Evolutionary conservation across 2,888 invertebrate genomes (phyloP).

Genomic region (Agrotis segetum): DNA sequence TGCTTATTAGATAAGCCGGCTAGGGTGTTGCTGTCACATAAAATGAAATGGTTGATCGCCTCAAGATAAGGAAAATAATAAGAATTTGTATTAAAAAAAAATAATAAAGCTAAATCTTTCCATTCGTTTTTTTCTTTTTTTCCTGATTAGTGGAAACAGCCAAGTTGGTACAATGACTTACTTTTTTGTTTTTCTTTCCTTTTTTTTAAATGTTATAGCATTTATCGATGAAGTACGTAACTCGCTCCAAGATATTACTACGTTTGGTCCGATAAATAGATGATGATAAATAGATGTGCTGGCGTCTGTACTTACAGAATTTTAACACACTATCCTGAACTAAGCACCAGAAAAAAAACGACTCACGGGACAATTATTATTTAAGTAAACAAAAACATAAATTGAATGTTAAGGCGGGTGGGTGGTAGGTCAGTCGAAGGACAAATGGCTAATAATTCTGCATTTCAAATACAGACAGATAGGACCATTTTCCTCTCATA

Average conservation of each 20-base stretch:
- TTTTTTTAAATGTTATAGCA: not conserved
- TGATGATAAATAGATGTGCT: too few relatives aligned
- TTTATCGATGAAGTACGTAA: not conserved
- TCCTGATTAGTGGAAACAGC: not conserved
- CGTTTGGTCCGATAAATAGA: too few relatives aligned
- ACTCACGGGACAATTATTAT: not conserved
- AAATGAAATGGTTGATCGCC: not conserved
- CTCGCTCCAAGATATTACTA: too few relatives aligned
- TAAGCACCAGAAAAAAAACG: not conserved
- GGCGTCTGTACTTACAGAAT: not conserved
- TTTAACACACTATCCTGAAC: not conserved
- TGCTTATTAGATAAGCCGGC: not conserved
- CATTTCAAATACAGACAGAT: slow-evolving; percentile 2
- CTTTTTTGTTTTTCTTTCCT: not conserved
- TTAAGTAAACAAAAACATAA: not conserved
- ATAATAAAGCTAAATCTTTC: not conserved
- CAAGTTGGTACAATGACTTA: not conserved
- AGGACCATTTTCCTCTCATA: not conserved
- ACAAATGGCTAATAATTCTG: slow-evolving; percentile 10
- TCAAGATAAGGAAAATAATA: not conserved
- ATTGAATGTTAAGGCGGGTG: too few relatives aligned
- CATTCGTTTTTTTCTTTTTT: not conserved
- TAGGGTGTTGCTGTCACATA: not conserved
- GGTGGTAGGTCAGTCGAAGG: not conserved
- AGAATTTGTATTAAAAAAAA: not conserved